phyloP scores from a whole-genome alignment of 2,113 vertebrate genomes.

The Lasiurus cinereus region DNA sequence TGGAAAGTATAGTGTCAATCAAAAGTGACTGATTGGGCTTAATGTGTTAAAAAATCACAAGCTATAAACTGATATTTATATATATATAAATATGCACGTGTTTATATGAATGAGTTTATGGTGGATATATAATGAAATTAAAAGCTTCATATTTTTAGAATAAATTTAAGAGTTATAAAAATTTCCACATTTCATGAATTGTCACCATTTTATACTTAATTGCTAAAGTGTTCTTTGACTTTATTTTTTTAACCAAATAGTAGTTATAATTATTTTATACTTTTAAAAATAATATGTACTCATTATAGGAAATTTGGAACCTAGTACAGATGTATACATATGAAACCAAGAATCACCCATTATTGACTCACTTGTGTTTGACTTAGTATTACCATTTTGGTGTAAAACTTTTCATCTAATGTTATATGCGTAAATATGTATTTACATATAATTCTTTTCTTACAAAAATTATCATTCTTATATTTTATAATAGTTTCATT shows the following conservation, averaged over 20 bases:
- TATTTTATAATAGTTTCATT: not conserved
- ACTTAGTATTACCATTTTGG: constrained; percentile 8
- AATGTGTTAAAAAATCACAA: not conserved
- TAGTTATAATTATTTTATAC: not conserved
- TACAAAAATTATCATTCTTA: not conserved
- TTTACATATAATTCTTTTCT: not conserved
- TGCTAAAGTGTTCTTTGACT: not conserved
- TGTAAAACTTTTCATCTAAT: not conserved
- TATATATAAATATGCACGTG: not conserved
- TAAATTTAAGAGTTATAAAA: constrained; percentile 20
- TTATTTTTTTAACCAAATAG: not conserved
- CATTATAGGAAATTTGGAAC: not conserved
- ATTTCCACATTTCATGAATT: not conserved
- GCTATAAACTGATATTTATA: not conserved
- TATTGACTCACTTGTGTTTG: not conserved
- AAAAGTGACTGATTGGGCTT: no score
- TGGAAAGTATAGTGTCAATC: no score
- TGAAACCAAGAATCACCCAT: not conserved
- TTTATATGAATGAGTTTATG: not conserved
- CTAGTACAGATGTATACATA: not conserved
- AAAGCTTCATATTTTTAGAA: not conserved
- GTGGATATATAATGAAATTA: not conserved
- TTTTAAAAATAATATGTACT: not conserved
- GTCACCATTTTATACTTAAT: constrained; percentile 19
- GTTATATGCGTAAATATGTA: not conserved